A percentile compares a stretch with the other conserved stretches of the same genome.
Conservation (phyloP, 2,888 invertebrate genomes). For the Sialis fuliginosa region DNA sequence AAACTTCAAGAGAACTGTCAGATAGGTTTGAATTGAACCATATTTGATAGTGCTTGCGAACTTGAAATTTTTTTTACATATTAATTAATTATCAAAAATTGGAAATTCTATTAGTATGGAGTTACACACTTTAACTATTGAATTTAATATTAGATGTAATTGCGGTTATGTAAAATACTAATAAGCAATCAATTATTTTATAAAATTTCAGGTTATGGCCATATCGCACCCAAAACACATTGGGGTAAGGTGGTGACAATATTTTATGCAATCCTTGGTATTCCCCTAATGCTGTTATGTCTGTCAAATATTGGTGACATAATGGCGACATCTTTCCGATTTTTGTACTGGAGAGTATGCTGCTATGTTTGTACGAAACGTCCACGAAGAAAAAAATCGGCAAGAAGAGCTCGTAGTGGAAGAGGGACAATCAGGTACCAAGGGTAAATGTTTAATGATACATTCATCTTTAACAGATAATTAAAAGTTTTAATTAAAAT, state of each 20-base stretch:
- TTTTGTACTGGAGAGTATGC: constrained; percentile 84
- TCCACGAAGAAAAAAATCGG: constrained; percentile 38
- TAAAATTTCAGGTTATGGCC: constrained; percentile 64
- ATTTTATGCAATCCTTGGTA: constrained; percentile 88
- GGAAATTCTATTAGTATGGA: too few relatives aligned
- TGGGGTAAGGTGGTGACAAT: constrained; percentile 90
- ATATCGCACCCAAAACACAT: constrained; percentile 85
- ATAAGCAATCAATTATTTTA: background rate
- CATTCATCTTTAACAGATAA: too few relatives aligned
- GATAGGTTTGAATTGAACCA: too few relatives aligned
- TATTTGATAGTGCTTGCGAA: too few relatives aligned
- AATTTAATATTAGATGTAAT: too few relatives aligned
- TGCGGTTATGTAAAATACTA: too few relatives aligned
- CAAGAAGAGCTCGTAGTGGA: constrained; percentile 17
- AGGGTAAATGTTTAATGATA: constrained; percentile 9
- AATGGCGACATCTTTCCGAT: constrained; percentile 85
- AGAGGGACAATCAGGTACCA: constrained; percentile 21
- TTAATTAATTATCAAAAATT: too few relatives aligned
- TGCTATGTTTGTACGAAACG: constrained; percentile 78
- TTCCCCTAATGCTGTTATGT: constrained; percentile 87
- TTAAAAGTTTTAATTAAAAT: too few relatives aligned
- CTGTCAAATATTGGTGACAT: constrained; percentile 87
- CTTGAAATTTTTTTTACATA: too few relatives aligned
- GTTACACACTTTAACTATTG: too few relatives aligned
- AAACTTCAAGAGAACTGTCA: too few relatives aligned